A percentile compares a stretch with the other conserved stretches of the same genome.
Evolutionary conservation across 1,140 invertebrate species (phyloP).

Genomic region (Lasaia peninsularis): DNA sequence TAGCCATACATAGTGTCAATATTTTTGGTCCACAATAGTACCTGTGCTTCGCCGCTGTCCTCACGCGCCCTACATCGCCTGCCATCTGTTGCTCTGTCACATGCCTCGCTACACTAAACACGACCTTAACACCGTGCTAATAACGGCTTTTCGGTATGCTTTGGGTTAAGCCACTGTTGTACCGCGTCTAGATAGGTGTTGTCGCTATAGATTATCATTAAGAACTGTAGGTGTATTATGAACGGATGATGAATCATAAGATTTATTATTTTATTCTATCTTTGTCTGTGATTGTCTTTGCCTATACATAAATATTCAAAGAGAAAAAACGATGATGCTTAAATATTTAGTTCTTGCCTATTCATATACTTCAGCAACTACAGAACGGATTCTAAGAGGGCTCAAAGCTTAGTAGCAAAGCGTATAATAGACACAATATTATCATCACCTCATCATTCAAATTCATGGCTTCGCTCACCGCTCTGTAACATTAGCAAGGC

Average conservation of each 20-base stretch:
- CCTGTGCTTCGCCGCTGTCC: conserved; percentile 63
- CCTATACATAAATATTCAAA: background rate
- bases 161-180: conserved; percentile 14
- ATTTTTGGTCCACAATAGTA: conserved; percentile 18
- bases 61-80: conserved; percentile 64
- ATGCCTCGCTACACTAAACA: conserved; percentile 71
- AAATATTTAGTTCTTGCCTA: no score
- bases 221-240: background rate
- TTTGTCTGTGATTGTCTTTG: no score
- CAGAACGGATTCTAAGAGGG: conserved; percentile 12
- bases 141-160: conserved; percentile 31
- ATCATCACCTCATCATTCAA: conserved; percentile 37
- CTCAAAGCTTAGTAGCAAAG: conserved; percentile 33
- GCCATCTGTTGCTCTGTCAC: conserved; percentile 60
- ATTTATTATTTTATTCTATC: background rate
- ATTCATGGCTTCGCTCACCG: conserved; percentile 47
- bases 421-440: conserved; percentile 28
- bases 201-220: background rate
- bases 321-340: background rate
- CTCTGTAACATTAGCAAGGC: conserved; percentile 45
- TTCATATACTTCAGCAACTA: conserved; percentile 12
- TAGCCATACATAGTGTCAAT: conserved; percentile 14
- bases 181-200: background rate
- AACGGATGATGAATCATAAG: no score
- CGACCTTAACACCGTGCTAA: conserved; percentile 58